Base-by-base conservation (phyloP, 2,113 vertebrate species). In the Typhlomys cinereus region DNA sequence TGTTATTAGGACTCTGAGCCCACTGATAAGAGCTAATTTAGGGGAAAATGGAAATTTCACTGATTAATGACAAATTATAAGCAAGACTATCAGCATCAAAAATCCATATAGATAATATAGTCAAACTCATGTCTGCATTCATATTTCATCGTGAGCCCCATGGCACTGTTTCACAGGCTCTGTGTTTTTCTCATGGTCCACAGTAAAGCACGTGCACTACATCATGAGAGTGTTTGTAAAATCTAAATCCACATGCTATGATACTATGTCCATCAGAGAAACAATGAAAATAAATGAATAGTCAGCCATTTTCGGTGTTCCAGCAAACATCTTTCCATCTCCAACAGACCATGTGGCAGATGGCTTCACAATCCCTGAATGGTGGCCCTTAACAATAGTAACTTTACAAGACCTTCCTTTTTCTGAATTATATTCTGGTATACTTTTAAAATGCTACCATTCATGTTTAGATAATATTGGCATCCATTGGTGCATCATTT, bases 61-160 rank as follows among this genome's bases (percentile, higher is more conserved):
- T 94, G 59, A 94, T 95, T 94, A 96, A 87, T 78, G 85, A 78
- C 89, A 80, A 95, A 88, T 86, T 93, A 93, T 66, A n/a, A 71
- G 34, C 85, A n/a, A 90, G 36, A 70, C 76, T 73, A 93, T 89
- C 90, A 79, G 64, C 31, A 67, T 81, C 25, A n/a, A 17, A 94
- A 95, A 84, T 70, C 81, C 39, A 92, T 91, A 87, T 14, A 94
- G 67, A 85, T 9, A n/a, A 88, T 36, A 88, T 81, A 96, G 13
- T 79, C 25, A 92, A 75, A 52, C 25, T 66, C 84, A 69, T 27
- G 86, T 48, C 92, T 82, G 79, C 29, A 91, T 76, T 84, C 89
- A 41, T 41, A 62, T 94, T 88, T 79, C 76, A 67, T 29, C 61
- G 39, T 73, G 84, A 44, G 14, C 5, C 64, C 5, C 21, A 75